Percentiles rank a stretch among this genome's conserved stretches.
phyloP scores from a whole-genome alignment of 1,140 invertebrate genomes.

The Schlechtendalia chinensis region DNA sequence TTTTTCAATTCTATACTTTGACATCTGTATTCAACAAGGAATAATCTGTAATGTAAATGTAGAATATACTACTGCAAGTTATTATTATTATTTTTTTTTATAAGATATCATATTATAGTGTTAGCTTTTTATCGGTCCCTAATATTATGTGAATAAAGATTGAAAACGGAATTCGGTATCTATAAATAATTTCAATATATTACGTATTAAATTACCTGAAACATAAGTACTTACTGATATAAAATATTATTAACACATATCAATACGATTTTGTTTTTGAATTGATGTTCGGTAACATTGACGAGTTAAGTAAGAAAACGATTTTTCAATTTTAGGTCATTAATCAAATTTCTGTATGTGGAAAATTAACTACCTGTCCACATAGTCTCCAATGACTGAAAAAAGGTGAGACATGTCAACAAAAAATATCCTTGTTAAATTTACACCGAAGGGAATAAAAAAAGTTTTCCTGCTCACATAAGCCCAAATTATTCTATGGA shows the following conservation, averaged over 20 bases:
- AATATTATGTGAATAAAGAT: too few relatives aligned
- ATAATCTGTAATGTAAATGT: too few relatives aligned
- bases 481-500: neutral
- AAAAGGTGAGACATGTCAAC: constrained; percentile 20
- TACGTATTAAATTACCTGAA: too few relatives aligned
- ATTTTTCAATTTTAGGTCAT: constrained; percentile 41
- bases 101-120: too few relatives aligned
- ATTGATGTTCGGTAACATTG: neutral
- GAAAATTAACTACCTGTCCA: constrained; percentile 40
- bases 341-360: constrained; percentile 12
- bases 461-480: neutral
- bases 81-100: too few relatives aligned
- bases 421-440: constrained; percentile 33
- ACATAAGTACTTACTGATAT: too few relatives aligned
- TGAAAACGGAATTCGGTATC: too few relatives aligned
- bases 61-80: too few relatives aligned
- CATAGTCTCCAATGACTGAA: constrained; percentile 21
- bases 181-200: too few relatives aligned
- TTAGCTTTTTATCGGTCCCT: too few relatives aligned
- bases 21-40: too few relatives aligned
- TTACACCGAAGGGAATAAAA: constrained; percentile 32
- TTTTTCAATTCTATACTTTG: too few relatives aligned
- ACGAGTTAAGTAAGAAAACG: constrained; percentile 5
- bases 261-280: neutral
- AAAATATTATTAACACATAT: neutral